These are phyloP conservation scores for Lamellibrachia columna DNA, from an alignment of 2,888 invertebrate species.

Conservation along the genomic window DNA sequence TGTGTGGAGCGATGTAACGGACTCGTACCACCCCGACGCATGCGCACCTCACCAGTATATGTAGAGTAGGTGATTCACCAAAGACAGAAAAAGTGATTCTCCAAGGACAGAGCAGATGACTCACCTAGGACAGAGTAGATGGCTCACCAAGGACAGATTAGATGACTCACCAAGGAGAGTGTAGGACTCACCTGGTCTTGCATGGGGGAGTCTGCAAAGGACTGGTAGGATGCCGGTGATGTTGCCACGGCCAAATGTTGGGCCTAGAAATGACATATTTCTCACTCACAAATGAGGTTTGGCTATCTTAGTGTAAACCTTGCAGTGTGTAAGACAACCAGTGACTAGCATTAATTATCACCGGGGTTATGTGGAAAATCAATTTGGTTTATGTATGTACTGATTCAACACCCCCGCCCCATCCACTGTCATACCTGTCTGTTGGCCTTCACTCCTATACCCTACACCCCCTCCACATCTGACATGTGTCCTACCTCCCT, in stretches of 20 bases:
- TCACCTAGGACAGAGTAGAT: background rate
- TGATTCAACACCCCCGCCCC: no score
- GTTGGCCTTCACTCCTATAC: no score
- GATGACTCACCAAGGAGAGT: background rate
- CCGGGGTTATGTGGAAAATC: background rate
- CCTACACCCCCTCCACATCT: no score
- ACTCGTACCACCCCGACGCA: no score
- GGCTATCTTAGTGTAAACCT: background rate
- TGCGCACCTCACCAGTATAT: no score
- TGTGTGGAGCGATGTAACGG: no score
- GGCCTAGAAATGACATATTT: background rate
- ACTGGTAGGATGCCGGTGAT: background rate
- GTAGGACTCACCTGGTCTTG: background rate
- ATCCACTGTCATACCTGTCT: no score
- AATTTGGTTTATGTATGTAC: background rate
- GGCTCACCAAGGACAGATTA: background rate
- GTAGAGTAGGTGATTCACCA: background rate
- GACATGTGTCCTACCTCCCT: no score
- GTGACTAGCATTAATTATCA: background rate
- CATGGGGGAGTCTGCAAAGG: background rate
- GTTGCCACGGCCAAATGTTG: background rate
- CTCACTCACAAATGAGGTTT: background rate
- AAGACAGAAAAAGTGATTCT: background rate
- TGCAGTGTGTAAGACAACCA: no score
- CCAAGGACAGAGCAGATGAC: background rate